A percentile compares a stretch with the other conserved stretches of the same genome.
Evolutionary conservation across 35 echinoderm and acorn worm species (phyloP).

Genomic region (Diadema setosum): DNA sequence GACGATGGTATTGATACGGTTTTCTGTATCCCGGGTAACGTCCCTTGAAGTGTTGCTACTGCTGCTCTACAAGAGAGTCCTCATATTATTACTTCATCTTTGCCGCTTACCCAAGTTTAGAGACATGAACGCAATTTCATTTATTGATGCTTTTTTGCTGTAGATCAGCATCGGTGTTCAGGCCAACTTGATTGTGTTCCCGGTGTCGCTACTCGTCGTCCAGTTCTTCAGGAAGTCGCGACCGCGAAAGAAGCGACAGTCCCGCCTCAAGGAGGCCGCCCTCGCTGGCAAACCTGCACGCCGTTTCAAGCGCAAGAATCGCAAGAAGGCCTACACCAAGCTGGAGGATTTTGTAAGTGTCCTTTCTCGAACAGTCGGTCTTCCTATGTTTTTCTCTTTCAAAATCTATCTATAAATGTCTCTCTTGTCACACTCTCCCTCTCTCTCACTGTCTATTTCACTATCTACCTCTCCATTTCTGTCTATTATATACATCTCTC

Average conservation of each 20-base stretch:
- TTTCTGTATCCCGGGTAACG: neutral
- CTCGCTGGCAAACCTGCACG: neutral
- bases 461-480: too few species aligned
- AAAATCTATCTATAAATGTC: too few species aligned
- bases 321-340: neutral
- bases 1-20: neutral
- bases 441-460: too few species aligned
- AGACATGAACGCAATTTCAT: too few species aligned
- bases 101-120: neutral
- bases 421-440: too few species aligned
- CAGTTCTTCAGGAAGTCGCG: conserved; percentile 88
- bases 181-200: conserved; percentile 89
- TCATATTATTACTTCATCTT: neutral
- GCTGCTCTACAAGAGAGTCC: neutral
- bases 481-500: too few species aligned
- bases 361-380: too few species aligned
- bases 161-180: conserved; percentile 94
- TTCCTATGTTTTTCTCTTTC: too few species aligned
- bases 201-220: conserved; percentile 69
- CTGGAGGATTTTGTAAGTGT: conserved; percentile 8
- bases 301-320: neutral
- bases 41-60: neutral
- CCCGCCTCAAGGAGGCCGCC: conserved; percentile 55
- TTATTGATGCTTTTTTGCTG: neutral
- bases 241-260: conserved; percentile 58